phyloP scores from a whole-genome alignment of 2,888 invertebrate species.

The Acanthopleura granulata region DNA sequence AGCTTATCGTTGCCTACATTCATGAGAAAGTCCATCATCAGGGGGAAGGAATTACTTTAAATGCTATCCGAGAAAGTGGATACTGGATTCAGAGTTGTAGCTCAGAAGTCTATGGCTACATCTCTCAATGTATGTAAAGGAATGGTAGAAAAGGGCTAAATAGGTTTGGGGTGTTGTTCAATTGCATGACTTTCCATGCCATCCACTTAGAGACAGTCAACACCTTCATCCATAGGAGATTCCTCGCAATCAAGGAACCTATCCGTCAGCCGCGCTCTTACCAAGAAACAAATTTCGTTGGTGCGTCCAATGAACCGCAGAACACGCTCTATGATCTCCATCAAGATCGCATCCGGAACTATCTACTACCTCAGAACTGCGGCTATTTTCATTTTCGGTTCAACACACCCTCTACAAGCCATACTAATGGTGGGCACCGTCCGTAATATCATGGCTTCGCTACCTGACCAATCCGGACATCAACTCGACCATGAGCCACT shows the following conservation, averaged over 20 bases:
- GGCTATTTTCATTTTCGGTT: background rate
- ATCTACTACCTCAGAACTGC: background rate
- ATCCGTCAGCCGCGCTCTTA: background rate
- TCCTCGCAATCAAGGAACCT: background rate
- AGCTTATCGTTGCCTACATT: background rate
- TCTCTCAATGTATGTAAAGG: too few species aligned
- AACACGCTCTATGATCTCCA: background rate
- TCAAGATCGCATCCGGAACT: background rate
- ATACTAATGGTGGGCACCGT: background rate
- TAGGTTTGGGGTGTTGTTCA: too few species aligned
- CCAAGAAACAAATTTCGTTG: background rate
- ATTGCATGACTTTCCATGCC: background rate
- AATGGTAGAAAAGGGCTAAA: too few species aligned
- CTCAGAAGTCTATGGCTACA: too few species aligned
- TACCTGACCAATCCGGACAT: background rate
- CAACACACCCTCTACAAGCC: background rate
- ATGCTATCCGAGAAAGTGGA: background rate
- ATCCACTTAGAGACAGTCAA: background rate
- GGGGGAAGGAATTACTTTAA: background rate
- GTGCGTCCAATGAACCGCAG: background rate
- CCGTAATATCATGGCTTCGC: background rate
- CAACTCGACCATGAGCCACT: background rate
- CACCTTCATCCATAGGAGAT: background rate
- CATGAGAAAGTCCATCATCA: background rate
- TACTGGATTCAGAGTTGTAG: background rate